phyloP scores from a whole-genome alignment of 2,797 vertebrate species.

The Hafferia zeledoni region DNA sequence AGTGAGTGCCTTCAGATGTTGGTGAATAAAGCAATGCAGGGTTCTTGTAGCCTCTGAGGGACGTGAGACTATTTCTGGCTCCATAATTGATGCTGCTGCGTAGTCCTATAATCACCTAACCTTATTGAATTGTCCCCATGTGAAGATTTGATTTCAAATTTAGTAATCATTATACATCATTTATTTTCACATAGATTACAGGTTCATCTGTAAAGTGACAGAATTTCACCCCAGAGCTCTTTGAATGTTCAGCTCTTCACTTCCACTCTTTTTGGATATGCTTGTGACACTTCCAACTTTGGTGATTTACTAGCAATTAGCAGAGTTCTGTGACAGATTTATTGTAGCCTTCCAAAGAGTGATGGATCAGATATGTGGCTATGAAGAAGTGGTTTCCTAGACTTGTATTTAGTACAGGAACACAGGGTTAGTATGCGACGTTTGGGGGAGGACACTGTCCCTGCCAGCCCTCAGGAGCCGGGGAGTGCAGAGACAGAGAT shows the following conservation, averaged over 20 bases:
- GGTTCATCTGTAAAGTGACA: conserved; percentile 59
- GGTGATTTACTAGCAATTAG: conserved; percentile 71
- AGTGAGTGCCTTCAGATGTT: conserved; percentile 45
- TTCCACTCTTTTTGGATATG: conserved; percentile 9
- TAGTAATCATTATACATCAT: conserved; percentile 71
- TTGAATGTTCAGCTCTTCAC: background rate
- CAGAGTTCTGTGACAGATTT: conserved; percentile 51
- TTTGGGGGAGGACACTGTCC: too few relatives aligned
- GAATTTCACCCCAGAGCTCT: conserved; percentile 57
- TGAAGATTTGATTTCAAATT: conserved; percentile 72
- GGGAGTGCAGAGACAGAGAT: too few relatives aligned
- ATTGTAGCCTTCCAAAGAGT: conserved; percentile 40
- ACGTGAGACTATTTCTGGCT: conserved; percentile 40
- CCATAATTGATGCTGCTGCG: conserved; percentile 56
- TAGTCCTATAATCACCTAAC: conserved; percentile 69
- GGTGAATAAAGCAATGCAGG: conserved; percentile 9
- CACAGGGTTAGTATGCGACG: background rate
- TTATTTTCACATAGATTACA: conserved; percentile 69
- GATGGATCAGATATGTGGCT: conserved; percentile 41
- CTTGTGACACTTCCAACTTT: conserved; percentile 42
- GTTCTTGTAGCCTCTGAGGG: conserved; percentile 64
- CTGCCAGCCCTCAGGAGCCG: too few relatives aligned
- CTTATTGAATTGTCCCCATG: conserved; percentile 62
- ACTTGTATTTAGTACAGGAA: background rate
- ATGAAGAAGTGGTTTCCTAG: background rate